phyloP scores from a whole-genome alignment of 2,797 vertebrate species.

The Megalops cyprinoides region DNA sequence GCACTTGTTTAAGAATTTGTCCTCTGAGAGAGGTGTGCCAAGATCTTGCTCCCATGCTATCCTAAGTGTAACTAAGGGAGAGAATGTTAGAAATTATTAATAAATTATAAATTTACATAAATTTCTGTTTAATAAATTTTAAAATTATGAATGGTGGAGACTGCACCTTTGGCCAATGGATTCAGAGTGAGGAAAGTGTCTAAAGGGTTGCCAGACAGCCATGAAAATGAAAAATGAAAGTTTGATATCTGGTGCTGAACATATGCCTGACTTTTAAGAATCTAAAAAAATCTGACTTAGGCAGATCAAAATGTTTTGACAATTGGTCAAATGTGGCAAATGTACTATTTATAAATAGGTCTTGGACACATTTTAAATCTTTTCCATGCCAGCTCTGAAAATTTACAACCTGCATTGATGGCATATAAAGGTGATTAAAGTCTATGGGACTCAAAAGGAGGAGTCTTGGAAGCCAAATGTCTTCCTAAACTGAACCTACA shows the following conservation, averaged over 20 bases:
- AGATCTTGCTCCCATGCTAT: slow-evolving; percentile 9
- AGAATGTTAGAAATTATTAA: too few relatives aligned
- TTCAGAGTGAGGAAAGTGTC: not conserved
- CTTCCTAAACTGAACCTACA: too few relatives aligned
- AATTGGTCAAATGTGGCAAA: slow-evolving; percentile 18
- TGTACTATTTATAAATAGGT: slow-evolving; percentile 4
- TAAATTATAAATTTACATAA: too few relatives aligned
- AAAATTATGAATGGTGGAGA: too few relatives aligned
- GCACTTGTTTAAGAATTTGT: not conserved
- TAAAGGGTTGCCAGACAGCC: slow-evolving; percentile 5
- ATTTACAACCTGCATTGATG: too few relatives aligned
- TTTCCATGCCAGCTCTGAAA: not conserved
- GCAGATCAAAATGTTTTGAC: not conserved
- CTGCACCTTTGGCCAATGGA: not conserved
- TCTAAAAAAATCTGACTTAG: slow-evolving; percentile 18
- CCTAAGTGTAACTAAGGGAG: slow-evolving; percentile 2
- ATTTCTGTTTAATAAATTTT: not conserved
- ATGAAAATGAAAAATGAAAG: not conserved
- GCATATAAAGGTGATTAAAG: too few relatives aligned
- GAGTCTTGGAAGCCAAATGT: too few relatives aligned
- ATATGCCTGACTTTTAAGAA: slow-evolving; percentile 16
- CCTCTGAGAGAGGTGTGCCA: not conserved
- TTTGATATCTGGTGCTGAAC: not conserved
- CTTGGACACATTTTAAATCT: slow-evolving; percentile 16
- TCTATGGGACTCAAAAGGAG: too few relatives aligned